Evolutionary conservation across 2,113 vertebrate species (phyloP).

Genomic region (Triplophysa dalaica): DNA sequence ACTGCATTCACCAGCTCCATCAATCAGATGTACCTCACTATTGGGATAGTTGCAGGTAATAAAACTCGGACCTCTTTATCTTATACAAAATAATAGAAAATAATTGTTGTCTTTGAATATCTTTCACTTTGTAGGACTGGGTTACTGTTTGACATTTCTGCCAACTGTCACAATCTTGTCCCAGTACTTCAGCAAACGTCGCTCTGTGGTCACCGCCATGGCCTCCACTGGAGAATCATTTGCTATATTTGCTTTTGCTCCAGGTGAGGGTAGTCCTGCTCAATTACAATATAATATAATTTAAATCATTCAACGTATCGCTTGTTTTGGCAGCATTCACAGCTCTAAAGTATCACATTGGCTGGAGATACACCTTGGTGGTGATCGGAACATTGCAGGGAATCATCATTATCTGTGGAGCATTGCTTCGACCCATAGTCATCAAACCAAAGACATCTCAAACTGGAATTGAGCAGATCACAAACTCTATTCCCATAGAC

Average conservation of each 20-base stretch:
- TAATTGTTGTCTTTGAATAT: neutral
- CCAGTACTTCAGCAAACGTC: slow-evolving; percentile 87
- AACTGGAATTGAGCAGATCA: slow-evolving; percentile 40
- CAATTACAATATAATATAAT: neutral
- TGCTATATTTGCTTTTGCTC: slow-evolving; percentile 88
- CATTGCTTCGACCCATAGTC: slow-evolving; percentile 83
- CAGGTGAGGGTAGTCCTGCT: slow-evolving; percentile 74
- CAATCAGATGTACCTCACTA: slow-evolving; percentile 88
- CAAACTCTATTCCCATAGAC: slow-evolving; percentile 1
- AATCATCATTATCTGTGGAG: slow-evolving; percentile 81
- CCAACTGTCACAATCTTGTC: slow-evolving; percentile 94
- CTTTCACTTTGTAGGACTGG: slow-evolving; percentile 78
- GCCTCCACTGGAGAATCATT: slow-evolving; percentile 95
- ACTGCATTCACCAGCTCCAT: slow-evolving; percentile 82
- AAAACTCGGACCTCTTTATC: neutral
- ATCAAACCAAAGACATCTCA: slow-evolving; percentile 66
- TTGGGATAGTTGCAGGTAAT: slow-evolving; percentile 85
- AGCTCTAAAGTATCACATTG: slow-evolving; percentile 81
- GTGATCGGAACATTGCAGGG: slow-evolving; percentile 86
- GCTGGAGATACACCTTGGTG: slow-evolving; percentile 87
- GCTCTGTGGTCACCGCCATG: slow-evolving; percentile 86
- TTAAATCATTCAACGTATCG: neutral
- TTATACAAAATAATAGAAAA: neutral
- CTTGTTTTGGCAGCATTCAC: slow-evolving; percentile 77
- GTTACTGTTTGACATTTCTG: slow-evolving; percentile 92